A percentile compares a stretch with the other conserved stretches of the same genome.
Conservation (phyloP, 2,113 vertebrate genomes). For the Petromus typicus region DNA sequence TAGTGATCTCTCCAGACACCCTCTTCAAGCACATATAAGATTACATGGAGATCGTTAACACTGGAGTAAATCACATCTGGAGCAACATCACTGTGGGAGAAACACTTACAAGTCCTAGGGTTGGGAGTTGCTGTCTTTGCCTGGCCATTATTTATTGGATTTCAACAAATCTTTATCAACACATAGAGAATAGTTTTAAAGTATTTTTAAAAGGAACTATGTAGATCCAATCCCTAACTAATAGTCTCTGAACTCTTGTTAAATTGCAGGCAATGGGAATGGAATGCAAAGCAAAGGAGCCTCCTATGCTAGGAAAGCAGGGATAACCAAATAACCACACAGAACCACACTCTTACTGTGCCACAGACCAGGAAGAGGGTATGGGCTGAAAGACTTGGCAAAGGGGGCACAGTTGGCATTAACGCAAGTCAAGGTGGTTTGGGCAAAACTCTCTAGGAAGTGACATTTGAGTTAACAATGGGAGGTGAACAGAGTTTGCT, state of each 20-base stretch:
- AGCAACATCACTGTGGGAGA: neutral
- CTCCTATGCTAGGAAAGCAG: neutral
- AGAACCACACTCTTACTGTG: neutral
- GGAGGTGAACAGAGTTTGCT: neutral
- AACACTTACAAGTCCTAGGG: neutral
- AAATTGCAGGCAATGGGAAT: neutral
- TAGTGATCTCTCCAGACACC: no score
- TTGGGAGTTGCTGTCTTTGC: neutral
- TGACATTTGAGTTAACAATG: no score
- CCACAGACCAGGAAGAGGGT: neutral
- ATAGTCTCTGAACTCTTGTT: neutral
- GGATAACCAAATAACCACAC: neutral
- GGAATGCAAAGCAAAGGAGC: neutral
- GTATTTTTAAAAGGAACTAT: neutral
- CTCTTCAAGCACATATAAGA: neutral
- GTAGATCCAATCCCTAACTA: neutral
- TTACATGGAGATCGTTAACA: neutral
- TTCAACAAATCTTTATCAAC: neutral
- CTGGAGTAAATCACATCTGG: neutral
- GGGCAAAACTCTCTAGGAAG: neutral
- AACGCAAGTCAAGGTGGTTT: neutral
- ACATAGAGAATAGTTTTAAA: neutral
- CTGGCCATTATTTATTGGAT: neutral
- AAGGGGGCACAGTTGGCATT: fast-evolving
- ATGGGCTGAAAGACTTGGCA: neutral